These are phyloP conservation scores for Callopanchax toddi DNA, from an alignment of 2,113 vertebrate species.

Conservation along the genomic window DNA sequence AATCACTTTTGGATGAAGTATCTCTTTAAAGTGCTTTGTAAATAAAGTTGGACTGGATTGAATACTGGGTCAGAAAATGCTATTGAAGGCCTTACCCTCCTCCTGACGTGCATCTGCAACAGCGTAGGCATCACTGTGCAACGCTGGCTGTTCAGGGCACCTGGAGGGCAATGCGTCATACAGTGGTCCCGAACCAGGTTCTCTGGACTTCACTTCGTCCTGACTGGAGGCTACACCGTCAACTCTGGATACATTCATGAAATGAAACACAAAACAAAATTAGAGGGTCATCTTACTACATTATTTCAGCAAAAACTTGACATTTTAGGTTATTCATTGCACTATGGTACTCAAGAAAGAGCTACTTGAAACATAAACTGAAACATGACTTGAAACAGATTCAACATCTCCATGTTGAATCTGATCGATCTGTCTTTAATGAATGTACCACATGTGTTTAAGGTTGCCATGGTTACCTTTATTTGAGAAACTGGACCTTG, in stretches of 20 bases:
- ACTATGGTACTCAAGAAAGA: neutral
- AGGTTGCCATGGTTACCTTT: no score
- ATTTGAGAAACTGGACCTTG: no score
- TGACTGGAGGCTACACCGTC: constrained; percentile 92
- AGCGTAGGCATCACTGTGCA: constrained; percentile 90
- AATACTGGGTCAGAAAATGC: neutral
- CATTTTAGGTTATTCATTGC: neutral
- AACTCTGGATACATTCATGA: constrained; percentile 80
- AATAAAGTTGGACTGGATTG: no score
- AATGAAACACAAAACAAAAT: neutral
- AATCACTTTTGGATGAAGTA: no score
- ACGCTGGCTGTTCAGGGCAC: constrained; percentile 87
- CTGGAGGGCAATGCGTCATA: constrained; percentile 88
- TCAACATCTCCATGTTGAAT: no score
- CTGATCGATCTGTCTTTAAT: no score
- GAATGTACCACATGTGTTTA: no score
- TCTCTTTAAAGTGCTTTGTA: no score
- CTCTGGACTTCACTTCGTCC: constrained; percentile 94
- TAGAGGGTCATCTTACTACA: no score
- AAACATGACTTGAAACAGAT: no score
- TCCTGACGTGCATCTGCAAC: constrained; percentile 74
- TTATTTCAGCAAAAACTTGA: neutral
- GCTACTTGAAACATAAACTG: neutral
- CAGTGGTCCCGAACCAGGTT: constrained; percentile 85
- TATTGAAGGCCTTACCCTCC: constrained; percentile 66